Percentiles rank a stretch among this genome's conserved stretches.
phyloP scores from a whole-genome alignment of 37 sponge, comb jelly and placozoan species.

The Hormiphora californensis region DNA sequence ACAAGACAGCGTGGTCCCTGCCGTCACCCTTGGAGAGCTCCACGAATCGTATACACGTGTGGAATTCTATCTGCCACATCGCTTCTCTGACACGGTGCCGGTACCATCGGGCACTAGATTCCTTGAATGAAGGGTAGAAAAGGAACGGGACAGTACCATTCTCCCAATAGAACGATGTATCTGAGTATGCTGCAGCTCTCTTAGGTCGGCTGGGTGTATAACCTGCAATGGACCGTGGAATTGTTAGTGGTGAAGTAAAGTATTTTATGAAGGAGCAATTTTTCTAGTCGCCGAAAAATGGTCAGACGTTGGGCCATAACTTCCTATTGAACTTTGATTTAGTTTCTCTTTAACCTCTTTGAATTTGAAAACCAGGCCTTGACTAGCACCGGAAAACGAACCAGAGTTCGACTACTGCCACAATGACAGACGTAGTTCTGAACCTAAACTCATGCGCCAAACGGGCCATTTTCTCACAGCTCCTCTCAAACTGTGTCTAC shows the following conservation, averaged over 20 bases:
- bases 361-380: too few relatives aligned
- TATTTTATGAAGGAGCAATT: slow-evolving; percentile 4
- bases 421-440: neutral
- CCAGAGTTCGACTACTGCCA: too few relatives aligned
- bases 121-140: neutral
- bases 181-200: neutral
- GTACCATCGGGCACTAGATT: too few relatives aligned
- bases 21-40: neutral
- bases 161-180: neutral
- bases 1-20: neutral
- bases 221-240: neutral
- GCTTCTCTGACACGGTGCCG: neutral
- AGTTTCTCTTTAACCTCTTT: too few relatives aligned
- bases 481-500: neutral
- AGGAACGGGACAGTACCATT: slow-evolving; percentile 4
- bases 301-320: neutral
- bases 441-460: slow-evolving; percentile 16
- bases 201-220: neutral
- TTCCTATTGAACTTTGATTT: neutral
- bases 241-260: neutral
- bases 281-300: neutral
- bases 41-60: slow-evolving; percentile 39
- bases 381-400: too few relatives aligned
- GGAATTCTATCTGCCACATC: slow-evolving; percentile 48
- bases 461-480: neutral